Evolutionary conservation across 2,888 invertebrate species (phyloP), one percentile per base, ranked within the genome.

Genomic region (Luffia ferchaultella): DNA sequence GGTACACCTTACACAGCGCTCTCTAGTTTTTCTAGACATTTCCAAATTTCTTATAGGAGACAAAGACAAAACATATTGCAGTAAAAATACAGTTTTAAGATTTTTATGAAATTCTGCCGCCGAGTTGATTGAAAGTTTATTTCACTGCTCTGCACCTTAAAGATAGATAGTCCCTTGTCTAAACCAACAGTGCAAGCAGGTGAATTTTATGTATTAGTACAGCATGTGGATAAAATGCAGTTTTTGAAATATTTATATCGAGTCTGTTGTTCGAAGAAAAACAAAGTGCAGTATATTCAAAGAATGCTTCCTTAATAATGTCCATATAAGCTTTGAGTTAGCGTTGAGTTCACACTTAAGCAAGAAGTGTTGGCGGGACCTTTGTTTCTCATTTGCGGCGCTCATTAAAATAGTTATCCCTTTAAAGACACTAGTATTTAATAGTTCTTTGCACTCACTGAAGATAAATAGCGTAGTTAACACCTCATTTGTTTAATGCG

Each of bases 381-480:
- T 64, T 67, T 66, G 63, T 64, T 63, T 62, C 60, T 62, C 64
- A 62, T 63, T 62, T 56, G 58, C 52, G 58, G 55, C 46, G 62
- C 64, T 65, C 67, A 66, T 66, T 66, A 66, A 65, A 67, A 60
- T 59, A 55, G 57, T 56, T 60, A 54, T 57, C 62, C 62, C 52
- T 58, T 54, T 62, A 62, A 54, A 61, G 65, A 43, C 17, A 5
- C n/a, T n/a, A n/a, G n/a, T n/a, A n/a, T n/a, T n/a, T n/a, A n/a
- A n/a, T n/a, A n/a, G n/a, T n/a, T n/a, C n/a, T n/a, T n/a, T n/a
- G n/a, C n/a, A n/a, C n/a, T n/a, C n/a, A n/a, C n/a, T n/a, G n/a
- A n/a, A n/a, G n/a, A n/a, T n/a, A n/a, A n/a, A n/a, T 16, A 16
- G 43, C 43, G n/a, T 43, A 9, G 43, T 9, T 16, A 5, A 43